Evolutionary conservation across 1,140 invertebrate species (phyloP).

Genomic region (Solenopsis fugax): DNA sequence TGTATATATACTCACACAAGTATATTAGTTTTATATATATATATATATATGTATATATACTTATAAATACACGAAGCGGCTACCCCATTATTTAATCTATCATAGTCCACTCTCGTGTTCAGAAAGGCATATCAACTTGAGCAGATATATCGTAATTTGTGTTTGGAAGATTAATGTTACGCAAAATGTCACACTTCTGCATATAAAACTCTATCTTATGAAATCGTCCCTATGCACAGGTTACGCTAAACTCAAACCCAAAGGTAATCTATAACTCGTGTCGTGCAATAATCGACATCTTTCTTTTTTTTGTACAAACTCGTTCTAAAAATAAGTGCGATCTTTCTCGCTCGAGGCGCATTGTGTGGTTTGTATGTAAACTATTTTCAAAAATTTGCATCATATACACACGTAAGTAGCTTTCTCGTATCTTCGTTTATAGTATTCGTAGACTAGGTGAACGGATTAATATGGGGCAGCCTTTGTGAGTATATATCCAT

Average conservation of each 20-base stretch:
- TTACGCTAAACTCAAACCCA: constrained; percentile 55
- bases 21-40: constrained; percentile 57
- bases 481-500: constrained; percentile 75
- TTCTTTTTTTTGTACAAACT: constrained; percentile 47
- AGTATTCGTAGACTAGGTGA: constrained; percentile 70
- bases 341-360: constrained; percentile 19
- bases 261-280: constrained; percentile 30
- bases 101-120: constrained; percentile 73
- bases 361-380: constrained; percentile 50
- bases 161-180: constrained; percentile 58
- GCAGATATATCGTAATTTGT: constrained; percentile 60
- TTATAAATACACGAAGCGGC: constrained; percentile 69
- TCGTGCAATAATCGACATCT: constrained; percentile 29
- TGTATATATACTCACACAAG: constrained; percentile 61
- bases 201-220: constrained; percentile 65
- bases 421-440: constrained; percentile 64
- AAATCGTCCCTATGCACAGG: constrained; percentile 27
- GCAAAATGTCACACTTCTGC: constrained; percentile 34
- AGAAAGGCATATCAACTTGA: constrained; percentile 74
- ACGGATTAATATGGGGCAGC: constrained; percentile 75
- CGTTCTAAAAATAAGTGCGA: constrained; percentile 59
- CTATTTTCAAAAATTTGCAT: constrained; percentile 60
- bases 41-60: constrained; percentile 63
- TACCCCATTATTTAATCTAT: constrained; percentile 74
- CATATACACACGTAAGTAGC: constrained; percentile 45